Base-by-base conservation (phyloP, 2,113 vertebrate species). In the Narcine bancroftii region DNA sequence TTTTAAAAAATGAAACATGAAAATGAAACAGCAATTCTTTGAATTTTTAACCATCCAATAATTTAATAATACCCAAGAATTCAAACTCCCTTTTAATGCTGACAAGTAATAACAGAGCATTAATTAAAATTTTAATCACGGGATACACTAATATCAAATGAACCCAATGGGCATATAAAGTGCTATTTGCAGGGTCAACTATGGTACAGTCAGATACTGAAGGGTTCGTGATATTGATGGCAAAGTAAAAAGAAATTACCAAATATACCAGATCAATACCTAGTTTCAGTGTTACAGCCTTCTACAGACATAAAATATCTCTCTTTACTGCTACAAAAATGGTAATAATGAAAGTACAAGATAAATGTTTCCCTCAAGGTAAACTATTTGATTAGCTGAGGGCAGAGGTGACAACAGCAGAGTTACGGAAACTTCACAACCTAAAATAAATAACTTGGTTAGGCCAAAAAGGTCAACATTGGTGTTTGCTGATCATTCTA, bases 181-280 rank as follows among this genome's bases (percentile, higher is more conserved):
- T 97, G 96, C 97, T 95, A 96, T 96, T 97, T 97, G 97, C 96
- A 96, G 97, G 98, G 98, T 99, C 98, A 99, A 97, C 96, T 97
- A 97, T 95, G 94, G 96, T 96, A 96, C 97, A 97, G 97, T 97
- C 95, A 95, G 95, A 97, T 96, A 96, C 97, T 97, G 97, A 97
- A 91, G 39, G 89, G 45, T 91, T 91, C 97, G 96, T 92, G 96
- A 96, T 99, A 99, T 98, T 97, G 98, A 99, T 98, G 97, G 97
- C 94, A 94, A 96, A 94, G 95, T 96, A 95, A 97, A 97, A 97
- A 98, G 97, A 99, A 99, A 99, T 99, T 97, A 97, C 98, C 97
- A 97, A 98, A 98, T 97, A 97, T 97, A 96, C 96, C 96, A 96
- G 97, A 99, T 99, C 98, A 97, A 99, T 99, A 99, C 96, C 97